Percentiles rank a stretch among this genome's conserved stretches.
Conservation (phyloP, 1,140 invertebrate genomes). For the Popillia japonica region DNA sequence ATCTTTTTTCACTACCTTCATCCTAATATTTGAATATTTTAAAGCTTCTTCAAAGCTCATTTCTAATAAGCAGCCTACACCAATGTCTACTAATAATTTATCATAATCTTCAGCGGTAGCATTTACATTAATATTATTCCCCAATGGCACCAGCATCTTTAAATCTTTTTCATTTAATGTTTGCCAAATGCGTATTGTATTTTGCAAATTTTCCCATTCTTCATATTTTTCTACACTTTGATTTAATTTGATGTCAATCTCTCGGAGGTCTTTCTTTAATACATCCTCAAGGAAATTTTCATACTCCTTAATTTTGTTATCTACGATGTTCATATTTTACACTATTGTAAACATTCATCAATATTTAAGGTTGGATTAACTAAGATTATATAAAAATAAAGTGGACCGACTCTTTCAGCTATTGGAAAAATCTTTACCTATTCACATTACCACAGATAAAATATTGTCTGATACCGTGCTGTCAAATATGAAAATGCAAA, state of each 20-base stretch:
- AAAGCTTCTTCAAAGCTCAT: conserved; percentile 56
- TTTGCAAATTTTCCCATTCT: conserved; percentile 56
- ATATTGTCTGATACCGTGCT: too few species aligned
- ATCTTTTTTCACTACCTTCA: conserved; percentile 54
- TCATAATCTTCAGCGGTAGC: conserved; percentile 52
- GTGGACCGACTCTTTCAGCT: too few species aligned
- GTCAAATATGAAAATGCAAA: too few species aligned
- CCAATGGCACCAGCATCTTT: conserved; percentile 52
- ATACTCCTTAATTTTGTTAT: conserved; percentile 55
- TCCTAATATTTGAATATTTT: conserved; percentile 57
- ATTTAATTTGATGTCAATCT: conserved; percentile 49
- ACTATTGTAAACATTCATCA: not conserved
- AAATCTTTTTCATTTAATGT: conserved; percentile 53
- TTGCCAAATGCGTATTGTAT: conserved; percentile 46
- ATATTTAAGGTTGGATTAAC: too few species aligned
- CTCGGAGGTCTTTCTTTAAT: conserved; percentile 55
- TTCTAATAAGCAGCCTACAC: conserved; percentile 53
- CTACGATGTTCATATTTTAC: conserved; percentile 35
- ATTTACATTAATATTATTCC: conserved; percentile 46
- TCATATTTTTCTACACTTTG: conserved; percentile 49
- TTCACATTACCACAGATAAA: too few species aligned
- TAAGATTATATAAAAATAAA: too few species aligned
- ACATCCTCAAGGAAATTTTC: conserved; percentile 55
- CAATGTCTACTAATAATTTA: conserved; percentile 53
- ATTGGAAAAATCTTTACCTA: too few species aligned